Conservation (phyloP, 1,140 invertebrate species). For the Acromyrmex heyeri region DNA sequence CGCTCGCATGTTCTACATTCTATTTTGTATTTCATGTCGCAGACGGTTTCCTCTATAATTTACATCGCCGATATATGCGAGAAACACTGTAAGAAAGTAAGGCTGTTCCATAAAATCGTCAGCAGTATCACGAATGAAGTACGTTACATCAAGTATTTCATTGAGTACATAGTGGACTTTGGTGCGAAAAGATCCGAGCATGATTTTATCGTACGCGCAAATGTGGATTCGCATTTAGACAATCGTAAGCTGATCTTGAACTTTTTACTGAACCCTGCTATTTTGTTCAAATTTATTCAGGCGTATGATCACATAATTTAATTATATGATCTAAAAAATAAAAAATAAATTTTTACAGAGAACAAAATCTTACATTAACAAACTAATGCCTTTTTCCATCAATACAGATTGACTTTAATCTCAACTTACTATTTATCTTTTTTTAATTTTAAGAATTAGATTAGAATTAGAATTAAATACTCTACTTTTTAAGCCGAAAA, state of each 20-base stretch:
- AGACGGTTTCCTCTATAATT: slow-evolving; percentile 90
- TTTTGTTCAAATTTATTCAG: too few species aligned
- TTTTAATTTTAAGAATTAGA: too few species aligned
- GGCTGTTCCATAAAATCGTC: slow-evolving; percentile 88
- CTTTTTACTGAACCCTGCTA: too few species aligned
- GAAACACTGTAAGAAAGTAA: slow-evolving; percentile 81
- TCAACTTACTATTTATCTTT: too few species aligned
- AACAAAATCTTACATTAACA: too few species aligned
- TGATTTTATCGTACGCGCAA: slow-evolving; percentile 90
- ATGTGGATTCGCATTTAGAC: slow-evolving; percentile 90
- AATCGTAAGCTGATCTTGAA: slow-evolving; percentile 86
- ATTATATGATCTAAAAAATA: too few species aligned
- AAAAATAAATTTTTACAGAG: too few species aligned
- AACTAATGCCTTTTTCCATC: too few species aligned
- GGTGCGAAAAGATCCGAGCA: slow-evolving; percentile 88
- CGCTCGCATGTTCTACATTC: not conserved
- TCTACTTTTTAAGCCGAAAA: too few species aligned
- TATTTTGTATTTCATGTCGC: slow-evolving; percentile 58
- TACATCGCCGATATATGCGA: slow-evolving; percentile 89
- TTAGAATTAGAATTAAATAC: too few species aligned
- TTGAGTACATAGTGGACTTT: slow-evolving; percentile 90
- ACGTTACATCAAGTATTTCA: slow-evolving; percentile 87
- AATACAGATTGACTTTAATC: too few species aligned
- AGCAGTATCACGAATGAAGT: slow-evolving; percentile 88
- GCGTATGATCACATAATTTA: too few species aligned